Percentiles rank a stretch among this genome's conserved stretches.
Conservation (phyloP, 2,113 vertebrate species). For the Xenopus laevis region DNA sequence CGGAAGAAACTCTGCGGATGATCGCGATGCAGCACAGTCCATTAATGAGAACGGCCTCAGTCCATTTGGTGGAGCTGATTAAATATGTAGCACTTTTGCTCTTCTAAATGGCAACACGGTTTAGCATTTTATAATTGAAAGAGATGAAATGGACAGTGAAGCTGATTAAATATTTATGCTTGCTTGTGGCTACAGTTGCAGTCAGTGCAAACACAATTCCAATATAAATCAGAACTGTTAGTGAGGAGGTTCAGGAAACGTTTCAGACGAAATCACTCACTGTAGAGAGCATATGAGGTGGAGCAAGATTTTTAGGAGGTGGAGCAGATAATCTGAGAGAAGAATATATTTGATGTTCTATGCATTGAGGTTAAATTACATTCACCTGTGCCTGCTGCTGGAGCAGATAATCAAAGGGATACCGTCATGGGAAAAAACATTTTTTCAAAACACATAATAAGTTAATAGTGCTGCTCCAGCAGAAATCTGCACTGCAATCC, state of each 20-base stretch:
- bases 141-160: slow-evolving; percentile 32
- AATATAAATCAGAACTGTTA: background rate
- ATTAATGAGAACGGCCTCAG: slow-evolving; percentile 6
- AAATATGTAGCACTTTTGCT: slow-evolving; percentile 22
- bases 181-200: slow-evolving; percentile 10
- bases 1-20: background rate
- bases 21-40: background rate
- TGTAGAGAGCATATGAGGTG: background rate
- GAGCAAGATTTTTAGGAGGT: background rate
- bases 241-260: background rate
- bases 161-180: slow-evolving; percentile 36
- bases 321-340: background rate
- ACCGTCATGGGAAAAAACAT: too few species aligned
- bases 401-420: too few species aligned
- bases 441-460: too few species aligned
- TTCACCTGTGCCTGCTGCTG: too few species aligned
- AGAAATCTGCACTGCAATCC: too few species aligned
- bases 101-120: slow-evolving; percentile 15
- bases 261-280: background rate
- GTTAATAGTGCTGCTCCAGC: too few species aligned
- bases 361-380: too few species aligned
- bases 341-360: background rate
- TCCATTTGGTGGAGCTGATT: slow-evolving; percentile 19
- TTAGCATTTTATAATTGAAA: slow-evolving; percentile 39
- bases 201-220: slow-evolving; percentile 7